A percentile compares a stretch with the other conserved stretches of the same genome.
Conservation (phyloP, 2,797 vertebrate species). For the Sarcoramphus papa region DNA sequence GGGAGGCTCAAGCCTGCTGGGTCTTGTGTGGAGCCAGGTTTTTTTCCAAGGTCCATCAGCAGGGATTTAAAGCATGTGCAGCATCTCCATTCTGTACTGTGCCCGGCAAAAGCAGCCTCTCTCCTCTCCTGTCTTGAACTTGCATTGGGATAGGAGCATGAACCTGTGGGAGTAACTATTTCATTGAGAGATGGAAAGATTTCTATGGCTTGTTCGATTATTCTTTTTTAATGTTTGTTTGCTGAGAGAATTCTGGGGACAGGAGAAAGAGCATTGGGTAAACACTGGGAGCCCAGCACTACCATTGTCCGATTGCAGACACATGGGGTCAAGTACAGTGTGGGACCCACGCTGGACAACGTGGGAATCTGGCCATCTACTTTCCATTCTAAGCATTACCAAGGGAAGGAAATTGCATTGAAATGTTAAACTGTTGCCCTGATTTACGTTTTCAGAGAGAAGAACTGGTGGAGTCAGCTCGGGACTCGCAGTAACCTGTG, state of each 20-base stretch:
- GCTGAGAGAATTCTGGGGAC: slow-evolving; percentile 28
- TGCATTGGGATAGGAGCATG: background rate
- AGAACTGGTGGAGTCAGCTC: slow-evolving; percentile 26
- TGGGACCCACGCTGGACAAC: background rate
- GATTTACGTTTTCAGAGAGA: slow-evolving; percentile 9
- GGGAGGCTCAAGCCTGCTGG: background rate
- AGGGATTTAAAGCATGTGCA: background rate
- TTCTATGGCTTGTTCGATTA: background rate
- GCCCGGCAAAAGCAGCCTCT: background rate
- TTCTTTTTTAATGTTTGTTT: slow-evolving; percentile 25
- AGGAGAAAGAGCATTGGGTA: background rate
- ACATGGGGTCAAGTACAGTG: background rate
- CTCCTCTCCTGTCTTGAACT: background rate
- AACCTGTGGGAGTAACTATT: background rate
- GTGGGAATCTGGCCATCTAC: slow-evolving; percentile 2
- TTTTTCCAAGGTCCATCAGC: background rate
- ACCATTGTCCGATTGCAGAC: background rate
- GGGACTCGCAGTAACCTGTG: background rate
- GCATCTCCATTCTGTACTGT: background rate
- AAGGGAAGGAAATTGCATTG: slow-evolving; percentile 8
- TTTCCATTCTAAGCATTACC: background rate
- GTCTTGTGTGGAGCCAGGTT: background rate
- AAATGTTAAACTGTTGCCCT: slow-evolving; percentile 26
- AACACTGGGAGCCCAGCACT: background rate
- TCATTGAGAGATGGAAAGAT: background rate